Conservation (phyloP, 2,113 vertebrate genomes). For the Actenoides lindsayi region DNA sequence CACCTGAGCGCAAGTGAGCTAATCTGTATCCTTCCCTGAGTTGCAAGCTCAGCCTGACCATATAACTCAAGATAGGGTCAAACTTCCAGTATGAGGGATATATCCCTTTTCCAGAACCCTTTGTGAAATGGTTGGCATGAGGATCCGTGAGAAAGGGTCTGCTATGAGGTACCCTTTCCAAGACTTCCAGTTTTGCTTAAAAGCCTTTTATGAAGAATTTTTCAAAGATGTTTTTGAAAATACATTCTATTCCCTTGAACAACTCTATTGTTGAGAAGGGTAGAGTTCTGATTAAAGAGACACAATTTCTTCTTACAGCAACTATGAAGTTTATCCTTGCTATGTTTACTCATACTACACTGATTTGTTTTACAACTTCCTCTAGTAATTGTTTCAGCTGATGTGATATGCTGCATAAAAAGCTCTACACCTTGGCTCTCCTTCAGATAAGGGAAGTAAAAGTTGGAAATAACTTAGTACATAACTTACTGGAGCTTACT, state of each 20-base stretch:
- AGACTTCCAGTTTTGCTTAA: neutral
- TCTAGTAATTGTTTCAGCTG: conserved; percentile 22
- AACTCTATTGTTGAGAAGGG: neutral
- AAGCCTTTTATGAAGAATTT: neutral
- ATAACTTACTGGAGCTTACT: neutral
- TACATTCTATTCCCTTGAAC: neutral
- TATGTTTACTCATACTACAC: neutral
- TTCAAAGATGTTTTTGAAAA: neutral
- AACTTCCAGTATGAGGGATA: neutral
- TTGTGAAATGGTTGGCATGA: neutral
- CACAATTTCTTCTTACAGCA: neutral
- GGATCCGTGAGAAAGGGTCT: neutral
- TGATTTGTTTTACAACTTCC: conserved; percentile 45
- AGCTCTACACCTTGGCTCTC: neutral
- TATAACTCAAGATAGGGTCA: neutral
- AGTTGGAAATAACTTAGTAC: neutral
- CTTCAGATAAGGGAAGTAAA: conserved; percentile 4
- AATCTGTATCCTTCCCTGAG: neutral
- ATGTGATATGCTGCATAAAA: neutral
- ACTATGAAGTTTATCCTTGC: neutral
- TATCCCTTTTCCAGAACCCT: neutral
- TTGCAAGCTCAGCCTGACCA: neutral
- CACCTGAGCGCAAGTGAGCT: neutral
- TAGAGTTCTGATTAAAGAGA: neutral
- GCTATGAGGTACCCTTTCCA: neutral